Percentiles rank a stretch among this genome's conserved stretches.
Evolutionary conservation across 2,888 invertebrate species (phyloP).

Genomic region (Cantharis rufa): DNA sequence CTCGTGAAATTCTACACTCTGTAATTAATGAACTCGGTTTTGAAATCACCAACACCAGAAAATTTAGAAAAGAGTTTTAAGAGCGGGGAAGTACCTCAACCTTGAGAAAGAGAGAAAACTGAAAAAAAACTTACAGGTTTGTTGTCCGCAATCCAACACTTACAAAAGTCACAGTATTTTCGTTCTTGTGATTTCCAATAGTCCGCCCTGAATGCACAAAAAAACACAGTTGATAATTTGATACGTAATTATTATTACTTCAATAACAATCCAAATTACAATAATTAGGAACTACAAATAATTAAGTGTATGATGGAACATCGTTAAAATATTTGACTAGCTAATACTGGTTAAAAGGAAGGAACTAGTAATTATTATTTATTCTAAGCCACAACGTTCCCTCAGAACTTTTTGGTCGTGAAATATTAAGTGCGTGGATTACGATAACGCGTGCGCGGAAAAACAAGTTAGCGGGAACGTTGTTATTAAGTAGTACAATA

Average conservation of each 20-base stretch:
- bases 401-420: not conserved
- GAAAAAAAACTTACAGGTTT: slow-evolving; percentile 72
- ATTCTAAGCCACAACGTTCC: not conserved
- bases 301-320: slow-evolving; percentile 17
- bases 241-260: slow-evolving; percentile 21
- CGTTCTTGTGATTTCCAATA: slow-evolving; percentile 96
- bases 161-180: slow-evolving; percentile 97
- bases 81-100: not conserved
- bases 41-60: not conserved
- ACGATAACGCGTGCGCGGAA: not conserved
- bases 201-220: slow-evolving; percentile 72
- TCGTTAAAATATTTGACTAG: slow-evolving; percentile 29
- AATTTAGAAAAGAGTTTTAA: not conserved
- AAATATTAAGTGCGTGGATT: not conserved
- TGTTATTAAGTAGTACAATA: not conserved
- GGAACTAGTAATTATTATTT: slow-evolving; percentile 17
- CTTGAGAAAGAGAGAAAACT: not conserved
- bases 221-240: slow-evolving; percentile 33
- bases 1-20: slow-evolving; percentile 95
- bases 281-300: slow-evolving; percentile 28
- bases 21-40: slow-evolving; percentile 41
- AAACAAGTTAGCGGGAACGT: not conserved
- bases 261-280: slow-evolving; percentile 32
- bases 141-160: slow-evolving; percentile 98
- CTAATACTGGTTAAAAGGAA: slow-evolving; percentile 34